Evolutionary conservation across 2,113 vertebrate species (phyloP).

Genomic region (Copsychus sechellarum): DNA sequence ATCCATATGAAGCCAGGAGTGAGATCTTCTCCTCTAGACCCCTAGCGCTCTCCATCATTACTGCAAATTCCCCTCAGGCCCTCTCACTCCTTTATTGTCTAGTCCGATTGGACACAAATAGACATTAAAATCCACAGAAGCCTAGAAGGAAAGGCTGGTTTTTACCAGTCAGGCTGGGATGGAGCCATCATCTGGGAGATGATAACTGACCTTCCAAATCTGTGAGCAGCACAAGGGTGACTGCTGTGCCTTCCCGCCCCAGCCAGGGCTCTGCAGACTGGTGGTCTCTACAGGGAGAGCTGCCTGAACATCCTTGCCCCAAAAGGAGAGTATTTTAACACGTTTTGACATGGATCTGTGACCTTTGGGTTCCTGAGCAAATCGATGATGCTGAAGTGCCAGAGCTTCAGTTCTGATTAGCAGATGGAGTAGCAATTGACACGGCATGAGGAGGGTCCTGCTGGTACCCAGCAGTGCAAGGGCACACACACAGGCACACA

Average conservation of each 20-base stretch:
- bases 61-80: not conserved
- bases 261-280: not conserved
- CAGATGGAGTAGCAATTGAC: accelerated
- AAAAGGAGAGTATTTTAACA: not conserved
- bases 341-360: accelerated
- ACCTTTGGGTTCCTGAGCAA: not conserved
- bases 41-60: not conserved
- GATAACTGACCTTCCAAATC: not conserved
- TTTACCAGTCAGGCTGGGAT: not conserved
- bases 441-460: accelerated
- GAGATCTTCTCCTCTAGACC: not conserved
- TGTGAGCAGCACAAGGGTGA: accelerated
- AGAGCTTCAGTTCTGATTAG: not conserved
- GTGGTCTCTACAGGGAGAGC: not conserved
- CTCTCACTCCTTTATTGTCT: not conserved
- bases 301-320: not conserved
- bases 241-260: accelerated
- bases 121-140: not conserved
- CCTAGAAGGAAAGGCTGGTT: not conserved
- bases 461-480: not conserved
- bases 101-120: not conserved
- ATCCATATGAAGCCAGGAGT: not conserved
- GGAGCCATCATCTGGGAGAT: not conserved
- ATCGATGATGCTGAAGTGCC: not conserved
- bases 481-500: accelerated